Base-by-base conservation (phyloP, 2,113 vertebrate species). In the Lates calcarifer region DNA sequence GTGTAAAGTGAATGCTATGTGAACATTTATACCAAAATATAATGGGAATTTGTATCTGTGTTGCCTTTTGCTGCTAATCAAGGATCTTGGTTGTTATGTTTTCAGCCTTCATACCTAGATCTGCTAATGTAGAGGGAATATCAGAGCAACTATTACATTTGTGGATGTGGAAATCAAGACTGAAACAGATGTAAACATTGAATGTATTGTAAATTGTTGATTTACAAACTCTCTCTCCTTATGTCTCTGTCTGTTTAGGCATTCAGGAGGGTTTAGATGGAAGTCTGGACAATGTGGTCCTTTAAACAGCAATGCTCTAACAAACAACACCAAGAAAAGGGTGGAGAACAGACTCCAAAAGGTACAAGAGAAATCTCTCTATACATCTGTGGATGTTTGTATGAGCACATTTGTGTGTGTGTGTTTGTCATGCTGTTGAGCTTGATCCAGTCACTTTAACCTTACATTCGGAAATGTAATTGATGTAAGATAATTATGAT, bases 181-280 rank as follows among this genome's bases (percentile, higher is more conserved):
- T 37, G 3, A 51, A 62, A 47, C 28, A 67, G n/a, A 74, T 67
- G 10, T 49, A n/a, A 66, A 55, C 39, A 51, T 24, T 53, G 39
- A n/a, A n/a, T n/a, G n/a, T 62, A 24, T 69, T 35, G 29, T 2
- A 53, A 43, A 39, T 17, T 58, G n/a, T 56, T 43, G 26, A 49
- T 39, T 51, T 12, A 24, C 2, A 67, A 26, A 43, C 35, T 26
- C 5, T 58, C 9, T 67, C 1, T 74, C 20, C 11, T 3, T 68
- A 20, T 65, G 3, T 73, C 37, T 31, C 6, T 76, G 5, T 85
- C 57, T 69, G 13, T 29, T 51, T 47, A 97, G 95, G 94, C 95
- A 90, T 80, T 93, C 92, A 66, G 95, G 87, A 87, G 87, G 88
- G 41, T 95, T 95, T 82, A 92, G 70, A 0, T 97, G 97, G 97